These are phyloP conservation scores for Steinernema hermaphroditum DNA, from an alignment of 2,888 invertebrate species.

Conservation along the genomic window DNA sequence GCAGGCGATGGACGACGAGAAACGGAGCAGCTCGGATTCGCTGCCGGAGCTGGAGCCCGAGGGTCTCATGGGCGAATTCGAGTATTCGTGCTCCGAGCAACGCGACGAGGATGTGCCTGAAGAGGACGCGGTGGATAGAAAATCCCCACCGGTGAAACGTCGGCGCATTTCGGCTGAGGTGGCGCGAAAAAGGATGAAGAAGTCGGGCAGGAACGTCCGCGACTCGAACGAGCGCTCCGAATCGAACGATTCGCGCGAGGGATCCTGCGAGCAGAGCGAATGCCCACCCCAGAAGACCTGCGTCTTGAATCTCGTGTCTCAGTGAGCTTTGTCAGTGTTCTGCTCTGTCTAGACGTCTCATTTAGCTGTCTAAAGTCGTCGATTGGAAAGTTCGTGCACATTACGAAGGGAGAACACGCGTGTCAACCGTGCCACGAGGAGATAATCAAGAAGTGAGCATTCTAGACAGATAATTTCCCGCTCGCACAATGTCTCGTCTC, in stretches of 20 bases:
- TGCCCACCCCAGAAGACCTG: conserved; percentile 44
- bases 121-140: neutral
- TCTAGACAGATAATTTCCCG: too few relatives aligned
- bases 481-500: too few relatives aligned
- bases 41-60: conserved; percentile 12
- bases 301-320: conserved; percentile 34
- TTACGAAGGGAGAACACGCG: conserved; percentile 49
- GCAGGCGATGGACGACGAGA: neutral
- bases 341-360: neutral
- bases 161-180: conserved; percentile 42
- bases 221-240: conserved; percentile 11
- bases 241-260: conserved; percentile 41
- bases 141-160: conserved; percentile 32
- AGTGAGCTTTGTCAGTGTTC: conserved; percentile 29
- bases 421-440: conserved; percentile 52
- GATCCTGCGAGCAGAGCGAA: conserved; percentile 51
- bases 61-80: neutral
- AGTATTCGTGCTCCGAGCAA: neutral
- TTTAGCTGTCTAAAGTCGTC: conserved; percentile 2
- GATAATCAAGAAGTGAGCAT: conserved; percentile 43
- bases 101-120: neutral
- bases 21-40: neutral
- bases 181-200: conserved; percentile 43
- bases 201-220: conserved; percentile 28
- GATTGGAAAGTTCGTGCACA: conserved; percentile 42